Evolutionary conservation across 2,888 invertebrate species (phyloP), one percentile per base, ranked within the genome.

Genomic region (Geotrupes spiniger): DNA sequence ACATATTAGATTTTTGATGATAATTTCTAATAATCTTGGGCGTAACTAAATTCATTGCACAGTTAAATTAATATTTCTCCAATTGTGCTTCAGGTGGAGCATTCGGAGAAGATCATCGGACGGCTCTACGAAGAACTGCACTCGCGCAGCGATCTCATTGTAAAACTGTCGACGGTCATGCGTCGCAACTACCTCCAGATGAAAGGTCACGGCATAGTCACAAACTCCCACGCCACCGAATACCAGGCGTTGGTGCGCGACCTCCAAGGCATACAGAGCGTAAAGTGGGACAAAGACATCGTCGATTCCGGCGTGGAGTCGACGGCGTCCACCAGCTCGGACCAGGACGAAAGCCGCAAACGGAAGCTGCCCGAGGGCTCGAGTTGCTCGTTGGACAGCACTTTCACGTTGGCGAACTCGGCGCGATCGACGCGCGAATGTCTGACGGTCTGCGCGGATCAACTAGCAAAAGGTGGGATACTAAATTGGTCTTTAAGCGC

Each of bases 231-330:
- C 58, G 77, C 76, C 0, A 65, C 71, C 0, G 78, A 83, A 51
- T 85, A 84, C 54, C 67, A 81, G 16, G 78, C 80, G 4, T 62
- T 85, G 0, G 75, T 82, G 57, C 79, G 77, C 53, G 76, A 78
- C 50, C 74, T 80, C 0, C 83, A 83, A 59, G 79, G 80, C 0
- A 75, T 78, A 1, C 79, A 79, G 61, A 75, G 75, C 17, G 81
- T 85, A 9, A 77, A 78, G 8, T 85, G 83, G 82, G 76, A 77
- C 0, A 82, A 82, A 54, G 69, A 69, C 28, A 73, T 40, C 21
- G 42, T 42, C 12, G 63, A 63, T 50, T 25, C 64, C 9, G 58
- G 59, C 10, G 59, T 63, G 4, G 26, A 29, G 8, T 33, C 42
- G 9, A 17, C 42, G 0, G 51, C 53, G 2, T 48, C 57, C 2